Evolutionary conservation across 2,113 vertebrate species (phyloP), one percentile per base, ranked within the genome.

Genomic region (Taxidea taxus): DNA sequence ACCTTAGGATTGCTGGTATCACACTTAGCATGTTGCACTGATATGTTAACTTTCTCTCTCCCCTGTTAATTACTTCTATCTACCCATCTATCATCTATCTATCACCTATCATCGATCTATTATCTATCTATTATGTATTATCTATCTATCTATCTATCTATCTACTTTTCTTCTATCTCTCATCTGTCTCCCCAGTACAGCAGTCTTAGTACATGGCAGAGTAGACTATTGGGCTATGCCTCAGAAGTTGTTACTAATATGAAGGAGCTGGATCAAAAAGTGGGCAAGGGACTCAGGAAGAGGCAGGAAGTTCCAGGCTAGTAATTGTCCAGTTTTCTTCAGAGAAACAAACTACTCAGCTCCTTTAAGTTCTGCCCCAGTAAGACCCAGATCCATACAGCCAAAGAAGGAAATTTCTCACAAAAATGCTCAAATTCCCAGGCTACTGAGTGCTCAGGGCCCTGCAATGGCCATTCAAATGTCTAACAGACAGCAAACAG

Each of bases 391-490:
- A 91, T 47, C 62, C 56, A 91, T 21, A 96, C 4, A 77, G 62
- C 27, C 82, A 94, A 93, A 91, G 58, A 90, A 39, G 92, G 64
- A 37, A 88, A 85, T 82, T 20, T 95, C 42, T 95, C n/a, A 37
- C 60, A 91, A 96, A 58, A 95, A 90, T 84, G 49, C 31, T 95
- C 84, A 49, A 94, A 94, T 86, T 95, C 44, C 58, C 64, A 66
- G 82, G 39, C 44, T 31, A 39, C 44, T 83, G 47, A 44, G 72
- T 89, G 20, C 39, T 77, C 51, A 91, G 66, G 54, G 42, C 16
- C 66, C 72, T 86, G 34, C 44, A 72, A 29, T 96, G 72, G 80
- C 72, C 78, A 95, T 91, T 97, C 77, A 94, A 92, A 96, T 0
- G 0, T 94, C n/a, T 87, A 90, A 88, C 77, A 66, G 47, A 77